These are phyloP conservation scores for Coracopsis vasa DNA, from an alignment of 2,113 vertebrate species.

Conservation along the genomic window DNA sequence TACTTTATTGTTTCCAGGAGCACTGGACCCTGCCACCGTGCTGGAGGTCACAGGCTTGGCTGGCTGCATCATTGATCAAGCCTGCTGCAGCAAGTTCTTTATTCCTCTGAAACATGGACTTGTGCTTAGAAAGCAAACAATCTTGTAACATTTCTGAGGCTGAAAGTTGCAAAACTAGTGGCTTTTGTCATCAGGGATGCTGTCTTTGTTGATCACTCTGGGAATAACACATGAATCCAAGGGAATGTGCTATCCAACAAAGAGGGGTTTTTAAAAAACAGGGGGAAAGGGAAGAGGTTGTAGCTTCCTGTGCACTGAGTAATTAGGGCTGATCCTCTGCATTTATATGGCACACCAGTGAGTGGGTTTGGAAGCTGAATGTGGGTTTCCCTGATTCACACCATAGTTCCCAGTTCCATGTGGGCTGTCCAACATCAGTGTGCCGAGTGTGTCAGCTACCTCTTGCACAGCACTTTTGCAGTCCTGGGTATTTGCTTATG, in stretches of 20 bases:
- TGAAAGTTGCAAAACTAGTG: background rate
- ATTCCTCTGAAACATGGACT: slow-evolving; percentile 2
- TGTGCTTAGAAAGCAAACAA: slow-evolving; percentile 21
- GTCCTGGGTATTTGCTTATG: background rate
- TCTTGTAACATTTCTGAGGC: background rate
- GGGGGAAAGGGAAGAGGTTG: background rate
- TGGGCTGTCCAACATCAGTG: rapidly evolving
- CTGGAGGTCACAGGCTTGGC: background rate
- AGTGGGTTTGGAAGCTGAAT: background rate
- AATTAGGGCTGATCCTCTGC: background rate
- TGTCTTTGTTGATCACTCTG: background rate
- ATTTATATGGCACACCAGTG: rapidly evolving
- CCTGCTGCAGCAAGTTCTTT: slow-evolving; percentile 11
- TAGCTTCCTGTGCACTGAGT: background rate
- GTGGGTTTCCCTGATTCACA: background rate
- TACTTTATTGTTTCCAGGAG: slow-evolving; percentile 6
- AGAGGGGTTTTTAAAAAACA: background rate
- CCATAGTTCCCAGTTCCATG: background rate
- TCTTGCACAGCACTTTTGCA: rapidly evolving
- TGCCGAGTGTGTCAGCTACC: background rate
- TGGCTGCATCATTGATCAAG: slow-evolving; percentile 13
- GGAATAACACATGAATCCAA: background rate
- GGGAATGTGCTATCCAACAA: background rate
- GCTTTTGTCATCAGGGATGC: slow-evolving; percentile 29
- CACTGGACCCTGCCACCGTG: background rate